Percentiles rank a stretch among this genome's conserved stretches.
Conservation (phyloP, 2,797 vertebrate genomes). For the Thunnus albacares region DNA sequence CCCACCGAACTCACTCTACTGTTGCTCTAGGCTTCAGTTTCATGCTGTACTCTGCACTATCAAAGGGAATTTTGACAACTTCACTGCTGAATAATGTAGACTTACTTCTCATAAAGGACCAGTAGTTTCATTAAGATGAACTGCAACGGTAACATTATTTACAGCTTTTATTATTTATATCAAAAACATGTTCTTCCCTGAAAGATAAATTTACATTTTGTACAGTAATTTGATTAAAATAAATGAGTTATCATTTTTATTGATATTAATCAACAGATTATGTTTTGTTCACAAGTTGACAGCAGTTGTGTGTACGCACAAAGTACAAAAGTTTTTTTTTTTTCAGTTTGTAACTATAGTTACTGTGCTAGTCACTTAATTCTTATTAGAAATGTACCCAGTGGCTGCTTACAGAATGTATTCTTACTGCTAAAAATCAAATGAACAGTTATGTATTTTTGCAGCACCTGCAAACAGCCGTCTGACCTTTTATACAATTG, state of each 20-base stretch:
- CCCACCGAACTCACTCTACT: conserved; percentile 35
- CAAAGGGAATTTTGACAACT: conserved; percentile 51
- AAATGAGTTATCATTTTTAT: background rate
- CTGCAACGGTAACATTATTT: conserved; percentile 21
- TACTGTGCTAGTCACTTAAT: background rate
- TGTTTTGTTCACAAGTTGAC: background rate
- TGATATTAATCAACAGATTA: background rate
- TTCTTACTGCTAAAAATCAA: conserved; percentile 5
- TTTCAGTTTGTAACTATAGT: background rate
- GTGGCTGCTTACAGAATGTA: background rate
- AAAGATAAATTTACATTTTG: background rate
- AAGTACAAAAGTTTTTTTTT: background rate
- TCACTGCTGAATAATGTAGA: conserved; percentile 47
- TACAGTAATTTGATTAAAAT: conserved; percentile 3
- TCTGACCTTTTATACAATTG: background rate
- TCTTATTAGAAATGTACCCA: background rate
- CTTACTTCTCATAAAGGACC: conserved; percentile 21
- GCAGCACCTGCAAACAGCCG: background rate
- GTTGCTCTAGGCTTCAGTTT: conserved; percentile 47
- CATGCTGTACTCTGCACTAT: conserved; percentile 33
- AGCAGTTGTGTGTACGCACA: background rate
- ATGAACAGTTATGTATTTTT: background rate
- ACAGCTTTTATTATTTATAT: conserved; percentile 34
- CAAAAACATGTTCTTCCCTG: background rate
- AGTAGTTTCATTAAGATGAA: conserved; percentile 42